Evolutionary conservation across 2,888 invertebrate species (phyloP).

Genomic region (Hybos culiciformis): DNA sequence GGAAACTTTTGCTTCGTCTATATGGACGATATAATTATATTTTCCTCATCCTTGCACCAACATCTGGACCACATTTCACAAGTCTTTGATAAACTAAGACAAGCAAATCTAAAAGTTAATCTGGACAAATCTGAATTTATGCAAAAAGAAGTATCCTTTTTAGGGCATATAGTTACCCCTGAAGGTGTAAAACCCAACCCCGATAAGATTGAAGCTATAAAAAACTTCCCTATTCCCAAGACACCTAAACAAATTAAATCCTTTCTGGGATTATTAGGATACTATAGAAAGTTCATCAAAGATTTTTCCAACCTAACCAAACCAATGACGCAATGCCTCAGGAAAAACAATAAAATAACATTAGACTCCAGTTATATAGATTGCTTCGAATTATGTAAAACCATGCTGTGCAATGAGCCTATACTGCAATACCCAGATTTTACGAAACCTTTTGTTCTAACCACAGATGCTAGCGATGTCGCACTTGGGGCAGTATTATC

Average conservation of each 20-base stretch:
- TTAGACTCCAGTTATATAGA: neutral
- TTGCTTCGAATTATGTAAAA: too few species aligned
- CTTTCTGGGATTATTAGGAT: constrained; percentile 5
- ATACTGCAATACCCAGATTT: too few species aligned
- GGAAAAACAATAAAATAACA: constrained; percentile 4
- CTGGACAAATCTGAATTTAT: constrained; percentile 20
- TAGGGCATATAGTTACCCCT: constrained; percentile 20
- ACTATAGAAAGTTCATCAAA: constrained; percentile 10
- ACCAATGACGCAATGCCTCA: constrained; percentile 9
- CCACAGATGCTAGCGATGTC: constrained; percentile 22
- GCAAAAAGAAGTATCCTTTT: constrained; percentile 18
- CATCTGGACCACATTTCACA: constrained; percentile 14
- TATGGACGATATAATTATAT: constrained; percentile 10
- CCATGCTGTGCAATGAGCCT: too few species aligned
- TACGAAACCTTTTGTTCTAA: constrained; percentile 19
- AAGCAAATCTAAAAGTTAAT: constrained; percentile 15
- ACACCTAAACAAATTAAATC: constrained; percentile 13
- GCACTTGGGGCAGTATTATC: constrained; percentile 21
- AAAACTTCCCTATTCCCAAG: constrained; percentile 4
- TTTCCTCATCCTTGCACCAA: constrained; percentile 8
- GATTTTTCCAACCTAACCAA: constrained; percentile 7
- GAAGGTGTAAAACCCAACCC: constrained; percentile 19
- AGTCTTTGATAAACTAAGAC: constrained; percentile 15
- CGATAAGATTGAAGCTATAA: constrained; percentile 13
- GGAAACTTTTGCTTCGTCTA: constrained; percentile 13